These are phyloP conservation scores for Sycobia sp. DNA, from an alignment of 1,140 invertebrate species.

Conservation along the genomic window DNA sequence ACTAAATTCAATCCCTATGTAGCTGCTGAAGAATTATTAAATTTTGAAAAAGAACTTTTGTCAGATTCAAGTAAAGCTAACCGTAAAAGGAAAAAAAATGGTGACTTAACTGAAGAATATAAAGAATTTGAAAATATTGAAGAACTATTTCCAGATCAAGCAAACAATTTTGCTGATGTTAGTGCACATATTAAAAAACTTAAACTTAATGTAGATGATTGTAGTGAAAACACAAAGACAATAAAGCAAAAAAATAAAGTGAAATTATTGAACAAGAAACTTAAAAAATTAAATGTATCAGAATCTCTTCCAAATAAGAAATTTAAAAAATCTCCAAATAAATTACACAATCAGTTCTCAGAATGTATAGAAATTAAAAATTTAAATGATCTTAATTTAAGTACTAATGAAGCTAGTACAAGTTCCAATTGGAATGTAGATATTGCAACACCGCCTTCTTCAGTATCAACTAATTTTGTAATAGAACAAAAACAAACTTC, in stretches of 20 bases:
- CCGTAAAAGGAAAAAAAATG: conserved; percentile 36
- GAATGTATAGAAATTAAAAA: conserved; percentile 17
- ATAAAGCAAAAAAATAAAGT: conserved; percentile 10
- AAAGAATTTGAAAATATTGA: conserved; percentile 12
- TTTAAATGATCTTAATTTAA: conserved; percentile 22
- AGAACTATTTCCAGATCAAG: conserved; percentile 4
- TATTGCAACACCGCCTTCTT: not conserved
- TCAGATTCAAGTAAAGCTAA: conserved; percentile 45
- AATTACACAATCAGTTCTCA: conserved; percentile 22
- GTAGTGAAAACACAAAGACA: not conserved
- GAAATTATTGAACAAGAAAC: conserved; percentile 21
- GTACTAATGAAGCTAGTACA: conserved; percentile 14
- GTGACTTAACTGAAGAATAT: conserved; percentile 10
- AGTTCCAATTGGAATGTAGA: conserved; percentile 29
- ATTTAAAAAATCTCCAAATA: conserved; percentile 19
- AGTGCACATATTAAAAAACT: not conserved
- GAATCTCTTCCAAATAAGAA: conserved; percentile 12
- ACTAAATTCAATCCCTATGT: conserved; percentile 45
- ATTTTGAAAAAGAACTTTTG: conserved; percentile 52
- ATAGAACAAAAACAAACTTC: conserved; percentile 9
- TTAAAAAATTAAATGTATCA: conserved; percentile 11
- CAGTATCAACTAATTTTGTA: not conserved
- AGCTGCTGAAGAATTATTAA: conserved; percentile 51
- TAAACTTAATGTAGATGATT: not conserved
- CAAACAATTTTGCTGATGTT: not conserved